Percentiles rank a stretch among this genome's conserved stretches.
These are phyloP conservation scores for Sciurus vulgaris DNA, from an alignment of 2,797 vertebrate species.

Conservation along the genomic window DNA sequence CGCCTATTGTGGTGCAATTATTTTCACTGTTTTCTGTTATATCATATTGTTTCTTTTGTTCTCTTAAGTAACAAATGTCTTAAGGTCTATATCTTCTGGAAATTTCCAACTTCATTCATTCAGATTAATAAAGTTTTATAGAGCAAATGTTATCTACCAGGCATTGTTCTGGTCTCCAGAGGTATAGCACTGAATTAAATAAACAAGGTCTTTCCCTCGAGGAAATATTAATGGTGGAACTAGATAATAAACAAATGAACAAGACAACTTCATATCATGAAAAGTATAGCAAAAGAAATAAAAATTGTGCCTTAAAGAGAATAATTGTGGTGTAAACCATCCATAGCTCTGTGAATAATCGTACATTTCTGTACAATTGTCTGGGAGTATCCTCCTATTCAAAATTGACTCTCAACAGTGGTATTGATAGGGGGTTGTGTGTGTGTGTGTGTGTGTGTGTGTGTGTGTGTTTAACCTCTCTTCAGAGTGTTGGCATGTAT, in stretches of 20 bases:
- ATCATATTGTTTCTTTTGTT: not conserved
- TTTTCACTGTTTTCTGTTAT: not conserved
- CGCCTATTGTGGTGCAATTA: not conserved
- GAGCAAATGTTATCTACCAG: not conserved
- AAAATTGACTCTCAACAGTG: not conserved
- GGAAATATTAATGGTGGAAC: not conserved
- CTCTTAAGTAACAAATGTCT: not conserved
- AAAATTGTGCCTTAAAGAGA: constrained; percentile 1
- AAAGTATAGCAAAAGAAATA: not conserved
- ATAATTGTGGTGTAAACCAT: not conserved
- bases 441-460: not conserved
- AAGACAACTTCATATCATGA: not conserved
- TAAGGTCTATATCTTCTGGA: not conserved
- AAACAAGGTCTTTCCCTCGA: not conserved
- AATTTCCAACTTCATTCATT: constrained; percentile 33
- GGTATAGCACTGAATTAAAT: not conserved
- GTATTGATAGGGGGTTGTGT: not conserved
- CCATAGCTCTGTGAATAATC: not conserved
- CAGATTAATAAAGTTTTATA: constrained; percentile 42
- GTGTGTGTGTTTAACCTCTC: not conserved
- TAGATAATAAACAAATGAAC: constrained; percentile 39
- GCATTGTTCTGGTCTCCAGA: constrained; percentile 34
- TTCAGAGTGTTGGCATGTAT: not conserved
- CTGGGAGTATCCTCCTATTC: not conserved
- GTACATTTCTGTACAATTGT: not conserved